Conservation (phyloP, 1,140 invertebrate species). For the Phenacoccus solenopsis region DNA sequence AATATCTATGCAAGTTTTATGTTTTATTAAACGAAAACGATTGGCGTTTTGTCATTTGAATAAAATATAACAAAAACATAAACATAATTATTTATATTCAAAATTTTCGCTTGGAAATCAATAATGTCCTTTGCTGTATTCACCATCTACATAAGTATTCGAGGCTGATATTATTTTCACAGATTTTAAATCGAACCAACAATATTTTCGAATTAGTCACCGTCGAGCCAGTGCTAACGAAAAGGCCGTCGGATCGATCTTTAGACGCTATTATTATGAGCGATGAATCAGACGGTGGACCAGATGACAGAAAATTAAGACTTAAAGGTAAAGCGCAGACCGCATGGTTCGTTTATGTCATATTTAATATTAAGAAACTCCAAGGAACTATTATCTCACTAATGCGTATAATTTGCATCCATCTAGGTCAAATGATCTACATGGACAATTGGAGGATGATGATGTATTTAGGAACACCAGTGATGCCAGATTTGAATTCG, state of each 20-base stretch:
- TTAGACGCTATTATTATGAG: slow-evolving; percentile 40
- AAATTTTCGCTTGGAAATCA: too few species aligned
- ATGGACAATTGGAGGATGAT: slow-evolving; percentile 97
- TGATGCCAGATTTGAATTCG: slow-evolving; percentile 83
- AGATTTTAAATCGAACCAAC: slow-evolving; percentile 88
- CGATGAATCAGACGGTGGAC: slow-evolving; percentile 45
- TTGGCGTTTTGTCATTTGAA: too few species aligned
- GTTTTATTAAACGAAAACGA: too few species aligned
- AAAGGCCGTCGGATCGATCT: slow-evolving; percentile 42
- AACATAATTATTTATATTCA: too few species aligned
- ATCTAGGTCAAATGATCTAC: slow-evolving; percentile 89
- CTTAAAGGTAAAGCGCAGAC: slow-evolving; percentile 53
- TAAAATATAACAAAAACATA: too few species aligned
- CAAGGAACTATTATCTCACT: neutral
- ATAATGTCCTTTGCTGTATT: too few species aligned
- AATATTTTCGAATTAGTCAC: slow-evolving; percentile 93
- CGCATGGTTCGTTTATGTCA: neutral
- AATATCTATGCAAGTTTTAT: too few species aligned
- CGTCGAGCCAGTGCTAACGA: slow-evolving; percentile 61
- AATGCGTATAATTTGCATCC: neutral
- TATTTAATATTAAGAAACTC: neutral
- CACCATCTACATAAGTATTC: too few species aligned
- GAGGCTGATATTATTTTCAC: too few species aligned
- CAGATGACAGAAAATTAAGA: slow-evolving; percentile 56
- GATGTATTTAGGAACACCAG: slow-evolving; percentile 88